phyloP scores from a whole-genome alignment of 1,140 invertebrate species.

The Akabosia matsudoensis region DNA sequence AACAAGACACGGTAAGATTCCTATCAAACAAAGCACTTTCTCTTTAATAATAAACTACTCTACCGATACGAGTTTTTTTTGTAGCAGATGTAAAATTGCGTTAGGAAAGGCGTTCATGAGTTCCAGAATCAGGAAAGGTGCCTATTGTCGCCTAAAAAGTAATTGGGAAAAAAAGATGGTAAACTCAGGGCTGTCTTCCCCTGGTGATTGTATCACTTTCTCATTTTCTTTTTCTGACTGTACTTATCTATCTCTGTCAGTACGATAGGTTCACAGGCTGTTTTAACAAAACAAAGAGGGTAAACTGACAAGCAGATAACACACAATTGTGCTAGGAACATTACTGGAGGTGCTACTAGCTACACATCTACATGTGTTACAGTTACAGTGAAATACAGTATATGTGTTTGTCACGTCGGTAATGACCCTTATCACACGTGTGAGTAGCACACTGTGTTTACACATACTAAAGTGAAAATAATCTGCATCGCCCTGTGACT shows the following conservation, averaged over 20 bases:
- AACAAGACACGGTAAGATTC: too few species aligned
- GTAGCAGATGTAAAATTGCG: not conserved
- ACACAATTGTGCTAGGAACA: too few species aligned
- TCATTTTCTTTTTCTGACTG: not conserved
- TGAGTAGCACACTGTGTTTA: too few species aligned
- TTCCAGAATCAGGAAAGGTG: not conserved
- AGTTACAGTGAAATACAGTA: too few species aligned
- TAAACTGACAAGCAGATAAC: constrained; percentile 11
- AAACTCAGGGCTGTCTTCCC: not conserved
- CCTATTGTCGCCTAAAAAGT: not conserved
- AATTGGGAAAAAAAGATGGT: too few species aligned
- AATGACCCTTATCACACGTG: too few species aligned
- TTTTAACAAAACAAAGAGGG: not conserved
- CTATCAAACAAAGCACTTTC: too few species aligned
- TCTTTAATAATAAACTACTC: too few species aligned
- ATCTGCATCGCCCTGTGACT: too few species aligned
- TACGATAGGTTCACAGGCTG: not conserved
- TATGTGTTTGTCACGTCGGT: too few species aligned
- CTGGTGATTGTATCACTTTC: not conserved
- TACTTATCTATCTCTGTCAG: not conserved
- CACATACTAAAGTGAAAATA: too few species aligned
- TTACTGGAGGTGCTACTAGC: not conserved
- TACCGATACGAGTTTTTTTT: too few species aligned
- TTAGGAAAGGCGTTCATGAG: not conserved
- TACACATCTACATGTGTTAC: not conserved